These are phyloP conservation scores for Drosophila ficusphila DNA, from an alignment of 1,140 invertebrate species.

Conservation along the genomic window DNA sequence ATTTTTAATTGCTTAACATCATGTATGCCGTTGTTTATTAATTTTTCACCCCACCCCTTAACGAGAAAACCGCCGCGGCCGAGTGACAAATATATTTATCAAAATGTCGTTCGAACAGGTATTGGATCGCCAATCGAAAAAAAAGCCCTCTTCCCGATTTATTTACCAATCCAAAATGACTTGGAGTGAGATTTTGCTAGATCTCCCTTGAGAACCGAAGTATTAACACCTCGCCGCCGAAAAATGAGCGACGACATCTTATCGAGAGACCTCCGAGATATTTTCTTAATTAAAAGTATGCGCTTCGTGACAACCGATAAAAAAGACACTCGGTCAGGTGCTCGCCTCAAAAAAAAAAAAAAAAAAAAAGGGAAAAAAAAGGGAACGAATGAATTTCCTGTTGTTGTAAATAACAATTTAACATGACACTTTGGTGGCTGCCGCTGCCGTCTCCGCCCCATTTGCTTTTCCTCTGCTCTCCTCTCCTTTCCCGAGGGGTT, in stretches of 20 bases:
- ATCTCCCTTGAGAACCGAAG: constrained; percentile 11
- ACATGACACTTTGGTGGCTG: constrained; percentile 72
- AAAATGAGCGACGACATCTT: constrained; percentile 58
- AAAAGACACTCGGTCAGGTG: constrained; percentile 58
- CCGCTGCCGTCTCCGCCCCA: constrained; percentile 36
- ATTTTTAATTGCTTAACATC: constrained; percentile 84
- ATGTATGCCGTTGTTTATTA: constrained; percentile 83
- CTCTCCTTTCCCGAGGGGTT: constrained; percentile 19
- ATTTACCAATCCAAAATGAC: constrained; percentile 51
- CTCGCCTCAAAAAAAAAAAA: constrained; percentile 15
- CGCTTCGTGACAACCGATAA: constrained; percentile 57
- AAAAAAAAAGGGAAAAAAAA: constrained; percentile 11
- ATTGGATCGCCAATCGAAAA: constrained; percentile 37
- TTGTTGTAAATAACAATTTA: constrained; percentile 81
- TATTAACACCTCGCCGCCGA: constrained; percentile 43
- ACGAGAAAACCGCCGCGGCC: constrained; percentile 16
- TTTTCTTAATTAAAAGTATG: constrained; percentile 77
- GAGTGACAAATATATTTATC: constrained; percentile 83
- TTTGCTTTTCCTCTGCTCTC: constrained; percentile 17
- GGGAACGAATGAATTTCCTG: constrained; percentile 70
- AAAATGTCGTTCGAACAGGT: constrained; percentile 67
- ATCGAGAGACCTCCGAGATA: constrained; percentile 57
- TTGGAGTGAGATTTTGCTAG: constrained; percentile 26
- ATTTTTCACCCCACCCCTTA: constrained; percentile 64
- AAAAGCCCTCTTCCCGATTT: constrained; percentile 31